These are phyloP conservation scores for Suricata suricatta DNA, from an alignment of 2,113 vertebrate genomes.

Conservation along the genomic window DNA sequence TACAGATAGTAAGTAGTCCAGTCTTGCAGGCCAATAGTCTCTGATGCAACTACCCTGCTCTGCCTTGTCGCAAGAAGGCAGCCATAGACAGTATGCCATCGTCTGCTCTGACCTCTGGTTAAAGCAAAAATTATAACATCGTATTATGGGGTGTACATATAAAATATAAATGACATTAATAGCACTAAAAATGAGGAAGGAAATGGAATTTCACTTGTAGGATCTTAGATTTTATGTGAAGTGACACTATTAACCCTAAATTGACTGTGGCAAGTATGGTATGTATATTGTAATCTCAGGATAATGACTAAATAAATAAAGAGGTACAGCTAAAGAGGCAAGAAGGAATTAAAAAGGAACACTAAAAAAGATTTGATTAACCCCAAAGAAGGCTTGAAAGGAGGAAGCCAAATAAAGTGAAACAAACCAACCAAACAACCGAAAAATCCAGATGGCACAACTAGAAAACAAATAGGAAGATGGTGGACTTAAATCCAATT, in stretches of 20 bases:
- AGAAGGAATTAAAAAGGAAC: background rate
- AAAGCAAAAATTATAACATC: background rate
- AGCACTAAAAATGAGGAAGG: background rate
- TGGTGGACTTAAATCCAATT: background rate
- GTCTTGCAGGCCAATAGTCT: no score
- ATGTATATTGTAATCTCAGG: background rate
- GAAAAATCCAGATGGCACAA: background rate
- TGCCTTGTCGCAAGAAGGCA: background rate
- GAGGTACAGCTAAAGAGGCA: background rate
- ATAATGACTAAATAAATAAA: background rate
- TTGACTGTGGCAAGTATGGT: background rate
- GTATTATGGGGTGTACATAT: background rate
- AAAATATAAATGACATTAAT: background rate
- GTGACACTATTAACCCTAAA: background rate
- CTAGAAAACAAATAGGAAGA: background rate
- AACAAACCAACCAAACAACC: background rate
- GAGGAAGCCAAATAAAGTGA: background rate
- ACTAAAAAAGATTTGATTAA: background rate
- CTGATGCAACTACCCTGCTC: background rate
- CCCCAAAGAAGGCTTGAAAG: background rate
- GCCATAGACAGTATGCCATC: no score
- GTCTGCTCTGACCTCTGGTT: background rate
- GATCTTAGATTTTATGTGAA: background rate
- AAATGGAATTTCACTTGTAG: background rate
- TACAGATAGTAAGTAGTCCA: background rate